Evolutionary conservation across 2,113 vertebrate species (phyloP), one percentile per base, ranked within the genome.

Genomic region (Leuciscus idus): DNA sequence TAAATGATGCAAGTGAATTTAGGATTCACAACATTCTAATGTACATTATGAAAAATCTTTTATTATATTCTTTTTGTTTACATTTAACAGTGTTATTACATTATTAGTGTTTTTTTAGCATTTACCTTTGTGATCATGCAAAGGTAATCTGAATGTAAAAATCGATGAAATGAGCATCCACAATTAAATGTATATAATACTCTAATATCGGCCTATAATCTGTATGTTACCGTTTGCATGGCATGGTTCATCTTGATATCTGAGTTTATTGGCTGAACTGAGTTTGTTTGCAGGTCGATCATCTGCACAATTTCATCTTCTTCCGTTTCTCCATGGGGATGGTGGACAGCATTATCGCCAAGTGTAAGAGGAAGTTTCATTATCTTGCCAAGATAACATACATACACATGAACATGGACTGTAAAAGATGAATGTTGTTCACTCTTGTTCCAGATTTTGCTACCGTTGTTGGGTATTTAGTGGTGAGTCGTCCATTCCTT

Each of bases 281-380:
- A 73, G 36, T 90, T 21, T 90, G 30, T 73, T 87, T 8, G 26
- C 90, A 99, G 98, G 98, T 98, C 89, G 96, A 99, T 55, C 98
- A 99, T 75, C 92, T 99, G 77, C 97, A 99, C 91, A 97, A 95
- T 88, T 99, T 99, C 91, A 99, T 99, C 92, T 95, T 98, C 91
- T 99, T 99, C 89, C 96, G 97, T 21, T 99, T 99, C 92, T 97
- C 97, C 43, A 99, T 99, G 98, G 98, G 98, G n/a, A 99, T 99
- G 92, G 93, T 98, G 89, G 98, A 99, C 92, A 97, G 93, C 85
- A 97, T 99, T 68, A 95, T 99, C 89, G 98, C 98, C 90, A 99
- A 99, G 95, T 99, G 98, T 99, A 95, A 98, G 97, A 94, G 30
- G 26, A 81, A 52, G 26, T n/a, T 82, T 19, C 6, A 12, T 74